Conservation (phyloP, 2,113 vertebrate genomes). For the Clarias macrocephalus region DNA sequence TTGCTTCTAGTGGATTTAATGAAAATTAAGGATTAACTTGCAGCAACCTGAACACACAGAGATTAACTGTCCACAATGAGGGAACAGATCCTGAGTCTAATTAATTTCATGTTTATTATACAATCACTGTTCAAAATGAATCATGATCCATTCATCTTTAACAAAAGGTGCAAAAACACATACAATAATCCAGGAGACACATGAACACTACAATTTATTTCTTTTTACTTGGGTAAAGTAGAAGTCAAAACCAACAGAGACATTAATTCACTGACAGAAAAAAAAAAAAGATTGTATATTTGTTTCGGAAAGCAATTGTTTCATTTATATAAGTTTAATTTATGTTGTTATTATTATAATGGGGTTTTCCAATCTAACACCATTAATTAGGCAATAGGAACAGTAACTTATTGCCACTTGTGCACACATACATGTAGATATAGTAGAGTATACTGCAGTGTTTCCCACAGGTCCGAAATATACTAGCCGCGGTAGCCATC, state of each 20-base stretch:
- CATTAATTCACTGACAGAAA: neutral
- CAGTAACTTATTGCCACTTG: no score
- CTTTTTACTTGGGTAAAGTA: neutral
- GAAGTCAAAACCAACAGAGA: neutral
- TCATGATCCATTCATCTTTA: neutral
- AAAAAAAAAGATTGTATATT: neutral
- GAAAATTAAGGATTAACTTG: neutral
- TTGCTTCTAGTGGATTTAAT: neutral
- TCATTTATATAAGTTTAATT: neutral
- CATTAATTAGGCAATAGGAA: no score
- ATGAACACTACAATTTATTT: neutral
- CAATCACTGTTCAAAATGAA: slow-evolving; percentile 9
- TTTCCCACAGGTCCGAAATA: no score
- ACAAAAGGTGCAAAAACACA: neutral
- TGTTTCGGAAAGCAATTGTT: neutral
- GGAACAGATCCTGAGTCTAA: neutral
- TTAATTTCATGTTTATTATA: neutral
- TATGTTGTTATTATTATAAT: no score
- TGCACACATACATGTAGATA: no score
- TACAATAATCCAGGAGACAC: neutral
- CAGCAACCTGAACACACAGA: neutral
- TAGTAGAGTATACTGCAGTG: no score
- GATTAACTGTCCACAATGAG: neutral
- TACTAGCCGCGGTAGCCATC: no score
- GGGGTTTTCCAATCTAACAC: no score